A percentile compares a stretch with the other conserved stretches of the same genome.
These are phyloP conservation scores for Polyergus mexicanus DNA, from an alignment of 1,140 invertebrate genomes.

Conservation along the genomic window DNA sequence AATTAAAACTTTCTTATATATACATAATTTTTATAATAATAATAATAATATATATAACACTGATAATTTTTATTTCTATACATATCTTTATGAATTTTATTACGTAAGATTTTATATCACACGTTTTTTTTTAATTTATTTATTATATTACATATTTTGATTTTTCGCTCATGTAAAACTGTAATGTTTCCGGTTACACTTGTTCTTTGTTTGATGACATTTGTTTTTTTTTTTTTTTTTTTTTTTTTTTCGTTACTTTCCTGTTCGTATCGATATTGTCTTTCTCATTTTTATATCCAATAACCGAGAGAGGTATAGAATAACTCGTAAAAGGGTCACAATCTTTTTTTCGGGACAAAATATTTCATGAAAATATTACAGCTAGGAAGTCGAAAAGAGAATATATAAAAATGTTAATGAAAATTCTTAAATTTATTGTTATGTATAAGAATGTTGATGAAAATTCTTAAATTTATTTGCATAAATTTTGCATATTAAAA, in stretches of 20 bases:
- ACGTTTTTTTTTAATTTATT: background rate
- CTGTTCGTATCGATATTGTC: constrained; percentile 61
- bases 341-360: constrained; percentile 64
- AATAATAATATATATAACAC: no score
- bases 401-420: background rate
- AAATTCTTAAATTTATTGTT: background rate
- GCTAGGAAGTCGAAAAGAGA: background rate
- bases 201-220: background rate
- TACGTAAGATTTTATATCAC: background rate
- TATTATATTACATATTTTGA: background rate
- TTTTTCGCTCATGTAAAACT: background rate
- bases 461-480: background rate
- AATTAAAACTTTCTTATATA: background rate
- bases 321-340: constrained; percentile 48
- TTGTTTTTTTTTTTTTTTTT: background rate
- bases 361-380: constrained; percentile 53
- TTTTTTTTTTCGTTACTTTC: background rate
- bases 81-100: no score
- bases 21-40: no score
- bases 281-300: constrained; percentile 69
- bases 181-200: background rate
- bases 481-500: background rate
- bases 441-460: background rate
- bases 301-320: constrained; percentile 69
- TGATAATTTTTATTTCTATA: no score